Conservation (phyloP, 1,140 invertebrate species). For the Chlorops oryzae region DNA sequence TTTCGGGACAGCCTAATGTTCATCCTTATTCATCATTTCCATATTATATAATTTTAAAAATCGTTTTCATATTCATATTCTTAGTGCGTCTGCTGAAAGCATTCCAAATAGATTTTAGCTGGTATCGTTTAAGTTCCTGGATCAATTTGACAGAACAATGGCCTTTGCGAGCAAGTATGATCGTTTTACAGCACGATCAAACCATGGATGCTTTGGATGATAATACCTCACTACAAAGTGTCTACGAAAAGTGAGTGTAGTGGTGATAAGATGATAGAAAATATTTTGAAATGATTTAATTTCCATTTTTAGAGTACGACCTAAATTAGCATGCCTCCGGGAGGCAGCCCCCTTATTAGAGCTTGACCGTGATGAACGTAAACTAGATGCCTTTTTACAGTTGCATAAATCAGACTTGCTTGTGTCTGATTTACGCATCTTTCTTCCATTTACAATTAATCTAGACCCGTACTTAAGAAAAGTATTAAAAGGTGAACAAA, state of each 20-base stretch:
- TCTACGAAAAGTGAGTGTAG: constrained; percentile 84
- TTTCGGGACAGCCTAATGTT: too few species aligned
- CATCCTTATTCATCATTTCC: constrained; percentile 16
- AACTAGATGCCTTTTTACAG: constrained; percentile 87
- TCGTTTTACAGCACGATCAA: constrained; percentile 89
- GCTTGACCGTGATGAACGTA: constrained; percentile 88
- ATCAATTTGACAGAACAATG: constrained; percentile 98
- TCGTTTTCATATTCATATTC: constrained; percentile 21
- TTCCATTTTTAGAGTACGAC: constrained; percentile 58
- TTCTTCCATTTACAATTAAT: constrained; percentile 94
- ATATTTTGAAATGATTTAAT: too few species aligned
- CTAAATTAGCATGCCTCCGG: constrained; percentile 74
- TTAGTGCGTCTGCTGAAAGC: constrained; percentile 88
- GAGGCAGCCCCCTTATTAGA: constrained; percentile 85
- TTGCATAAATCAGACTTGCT: constrained; percentile 76
- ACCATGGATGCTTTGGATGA: constrained; percentile 84
- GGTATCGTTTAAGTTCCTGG: constrained; percentile 95
- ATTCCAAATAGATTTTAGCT: constrained; percentile 98
- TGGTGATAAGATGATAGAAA: too few species aligned
- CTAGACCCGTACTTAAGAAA: constrained; percentile 93
- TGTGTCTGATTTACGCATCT: constrained; percentile 85
- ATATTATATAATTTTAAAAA: too few species aligned
- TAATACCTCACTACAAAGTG: constrained; percentile 71
- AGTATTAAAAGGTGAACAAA: constrained; percentile 75
- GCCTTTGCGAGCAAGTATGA: constrained; percentile 95